phyloP scores from a whole-genome alignment of 2,113 vertebrate species.

The Acanthisitta chloris region DNA sequence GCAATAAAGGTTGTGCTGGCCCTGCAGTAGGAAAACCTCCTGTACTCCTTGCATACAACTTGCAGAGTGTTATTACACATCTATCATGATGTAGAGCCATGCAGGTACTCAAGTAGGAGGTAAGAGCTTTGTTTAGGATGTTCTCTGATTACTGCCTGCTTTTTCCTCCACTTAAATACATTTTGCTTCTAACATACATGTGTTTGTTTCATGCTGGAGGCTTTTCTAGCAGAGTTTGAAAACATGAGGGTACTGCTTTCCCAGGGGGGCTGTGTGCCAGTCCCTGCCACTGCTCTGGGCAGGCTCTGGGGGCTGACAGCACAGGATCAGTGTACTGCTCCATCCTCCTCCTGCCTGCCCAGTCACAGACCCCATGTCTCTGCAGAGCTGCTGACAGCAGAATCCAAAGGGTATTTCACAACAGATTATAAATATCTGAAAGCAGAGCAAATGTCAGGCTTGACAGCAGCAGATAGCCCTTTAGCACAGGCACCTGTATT shows the following conservation, averaged over 20 bases:
- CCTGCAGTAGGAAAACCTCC: neutral
- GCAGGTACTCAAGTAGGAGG: neutral
- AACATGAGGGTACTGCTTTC: neutral
- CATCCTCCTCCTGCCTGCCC: neutral
- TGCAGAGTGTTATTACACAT: neutral
- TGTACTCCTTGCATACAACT: neutral
- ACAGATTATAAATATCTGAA: conserved; percentile 1
- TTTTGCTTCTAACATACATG: rapidly evolving
- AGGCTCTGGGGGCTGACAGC: neutral
- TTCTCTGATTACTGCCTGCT: neutral
- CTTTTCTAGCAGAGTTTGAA: neutral
- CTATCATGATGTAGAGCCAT: neutral
- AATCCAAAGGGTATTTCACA: conserved; percentile 7
- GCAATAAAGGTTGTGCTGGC: neutral
- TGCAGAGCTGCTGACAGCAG: neutral
- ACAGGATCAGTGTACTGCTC: neutral
- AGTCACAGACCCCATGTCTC: rapidly evolving
- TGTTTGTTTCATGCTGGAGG: neutral
- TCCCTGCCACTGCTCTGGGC: neutral
- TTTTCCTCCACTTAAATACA: neutral
- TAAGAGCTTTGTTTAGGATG: neutral
- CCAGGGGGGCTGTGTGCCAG: rapidly evolving
- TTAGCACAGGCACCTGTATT: neutral
- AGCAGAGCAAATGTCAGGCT: conserved; percentile 10
- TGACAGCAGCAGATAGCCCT: neutral